Evolutionary conservation across 2,888 invertebrate species (phyloP), one percentile per base, ranked within the genome.

Genomic region (Tinea pellionella): DNA sequence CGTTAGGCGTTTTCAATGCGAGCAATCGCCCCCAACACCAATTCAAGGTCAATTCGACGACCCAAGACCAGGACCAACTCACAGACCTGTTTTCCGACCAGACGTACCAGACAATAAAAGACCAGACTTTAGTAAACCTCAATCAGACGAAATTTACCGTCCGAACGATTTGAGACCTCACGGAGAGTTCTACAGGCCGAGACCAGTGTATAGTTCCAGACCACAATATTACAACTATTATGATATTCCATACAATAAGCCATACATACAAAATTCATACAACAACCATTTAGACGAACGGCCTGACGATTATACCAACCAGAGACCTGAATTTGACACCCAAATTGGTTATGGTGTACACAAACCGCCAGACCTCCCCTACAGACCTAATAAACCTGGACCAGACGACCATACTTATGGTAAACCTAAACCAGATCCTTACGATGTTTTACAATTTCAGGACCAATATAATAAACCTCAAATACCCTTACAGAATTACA

Each of bases 1-100:
- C 63, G 72, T 81, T 1, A 67, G 86, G 32, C 65, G 83, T 3
- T 69, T 87, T 15, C 74, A 77, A 63, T 86, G 86, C 63, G 84
- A 86, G 42, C 85, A 86, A 55, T 70, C 77, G 0, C 78, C 86
- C 0, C 86, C 86, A 1, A 67, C 74, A 0, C 86, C 86, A 0
- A 70, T 84, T 0, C 74, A 78, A 60, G 67, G 72, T 9, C 72
- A 77, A 59, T 70, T 72, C 9, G 78, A 79, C 42, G 80, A 80
- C 2, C 71, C 74, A 0, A 71, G 67, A 16, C 59, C 47, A 2
- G 58, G 51, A 16, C 75, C 77, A 1, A 65, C 67, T 19, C 80
- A 86, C 32, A 69, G 79, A 61, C 86, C 86, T 1, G 73, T 84
- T 3, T 77, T 78, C 62, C 67, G 83, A 60, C 86, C 86, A 1